A percentile compares a stretch with the other conserved stretches of the same genome.
These are phyloP conservation scores for Hydractinia echinata DNA, from an alignment of 30 jellyfish, hydroid and myxozoan species.

Conservation along the genomic window DNA sequence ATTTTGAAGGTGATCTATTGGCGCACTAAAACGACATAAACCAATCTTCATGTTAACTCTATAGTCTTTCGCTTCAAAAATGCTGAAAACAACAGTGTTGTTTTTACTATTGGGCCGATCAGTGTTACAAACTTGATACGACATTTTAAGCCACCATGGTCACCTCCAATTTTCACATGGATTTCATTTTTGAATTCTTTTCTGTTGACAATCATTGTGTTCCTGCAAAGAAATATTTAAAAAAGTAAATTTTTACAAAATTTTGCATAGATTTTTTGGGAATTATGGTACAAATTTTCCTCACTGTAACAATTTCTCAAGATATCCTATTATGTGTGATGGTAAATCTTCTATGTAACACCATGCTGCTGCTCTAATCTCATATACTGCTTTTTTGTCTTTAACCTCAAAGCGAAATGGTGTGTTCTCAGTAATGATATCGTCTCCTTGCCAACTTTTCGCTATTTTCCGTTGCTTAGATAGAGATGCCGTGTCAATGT, in stretches of 20 bases:
- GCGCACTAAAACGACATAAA: background rate
- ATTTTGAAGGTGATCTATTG: background rate
- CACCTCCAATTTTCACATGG: too few species aligned
- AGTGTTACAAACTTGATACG: background rate
- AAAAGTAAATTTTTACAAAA: background rate
- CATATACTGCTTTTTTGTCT: background rate
- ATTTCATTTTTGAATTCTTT: background rate
- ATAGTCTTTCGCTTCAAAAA: background rate
- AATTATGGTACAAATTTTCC: too few species aligned
- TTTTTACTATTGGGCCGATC: background rate
- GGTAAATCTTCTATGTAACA: too few species aligned
- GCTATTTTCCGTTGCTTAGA: background rate
- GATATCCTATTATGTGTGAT: too few species aligned
- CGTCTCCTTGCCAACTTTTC: slow-evolving; percentile 8
- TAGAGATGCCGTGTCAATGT: background rate
- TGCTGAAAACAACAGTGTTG: too few species aligned
- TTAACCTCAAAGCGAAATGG: background rate
- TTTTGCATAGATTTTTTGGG: background rate
- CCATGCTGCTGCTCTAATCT: too few species aligned
- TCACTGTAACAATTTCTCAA: too few species aligned
- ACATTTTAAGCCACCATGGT: background rate
- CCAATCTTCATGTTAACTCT: background rate
- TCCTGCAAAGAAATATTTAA: background rate
- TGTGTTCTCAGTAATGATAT: background rate
- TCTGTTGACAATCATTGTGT: too few species aligned